Conservation (phyloP, 2,888 invertebrate species). For the Xestia rhomboidea region DNA sequence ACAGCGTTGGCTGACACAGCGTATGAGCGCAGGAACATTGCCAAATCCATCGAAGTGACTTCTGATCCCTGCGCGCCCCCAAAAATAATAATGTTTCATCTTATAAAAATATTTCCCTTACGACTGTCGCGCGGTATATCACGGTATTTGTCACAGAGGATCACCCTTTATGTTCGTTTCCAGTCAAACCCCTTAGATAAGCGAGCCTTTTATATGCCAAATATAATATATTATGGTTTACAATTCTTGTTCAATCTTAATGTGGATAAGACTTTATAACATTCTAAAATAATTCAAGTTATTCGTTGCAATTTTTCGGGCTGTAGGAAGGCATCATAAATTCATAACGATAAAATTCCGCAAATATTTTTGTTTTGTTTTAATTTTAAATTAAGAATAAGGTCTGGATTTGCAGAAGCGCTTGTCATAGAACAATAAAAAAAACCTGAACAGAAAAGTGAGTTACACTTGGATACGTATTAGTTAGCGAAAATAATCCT, state of each 20-base stretch:
- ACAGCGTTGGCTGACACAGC: constrained; percentile 66
- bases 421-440: not conserved
- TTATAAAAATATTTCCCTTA: constrained; percentile 91
- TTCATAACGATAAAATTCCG: not conserved
- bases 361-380: not conserved
- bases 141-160: constrained; percentile 91
- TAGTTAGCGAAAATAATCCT: not conserved
- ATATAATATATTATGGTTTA: constrained; percentile 91
- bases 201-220: constrained; percentile 91
- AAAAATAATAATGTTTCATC: constrained; percentile 91
- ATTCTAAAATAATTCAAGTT: constrained; percentile 8
- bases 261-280: constrained; percentile 74
- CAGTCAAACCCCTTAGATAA: constrained; percentile 91
- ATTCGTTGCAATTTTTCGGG: not conserved
- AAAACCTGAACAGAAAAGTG: not conserved
- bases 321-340: no score
- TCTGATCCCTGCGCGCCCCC: constrained; percentile 87
- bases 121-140: constrained; percentile 90
- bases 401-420: not conserved
- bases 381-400: not conserved
- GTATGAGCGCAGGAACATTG: constrained; percentile 72
- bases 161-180: constrained; percentile 91
- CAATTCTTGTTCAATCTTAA: constrained; percentile 82
- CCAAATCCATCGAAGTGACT: constrained; percentile 87
- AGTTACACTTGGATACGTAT: not conserved